phyloP scores from a whole-genome alignment of 2,113 vertebrate species.

The Cynocephalus volans region DNA sequence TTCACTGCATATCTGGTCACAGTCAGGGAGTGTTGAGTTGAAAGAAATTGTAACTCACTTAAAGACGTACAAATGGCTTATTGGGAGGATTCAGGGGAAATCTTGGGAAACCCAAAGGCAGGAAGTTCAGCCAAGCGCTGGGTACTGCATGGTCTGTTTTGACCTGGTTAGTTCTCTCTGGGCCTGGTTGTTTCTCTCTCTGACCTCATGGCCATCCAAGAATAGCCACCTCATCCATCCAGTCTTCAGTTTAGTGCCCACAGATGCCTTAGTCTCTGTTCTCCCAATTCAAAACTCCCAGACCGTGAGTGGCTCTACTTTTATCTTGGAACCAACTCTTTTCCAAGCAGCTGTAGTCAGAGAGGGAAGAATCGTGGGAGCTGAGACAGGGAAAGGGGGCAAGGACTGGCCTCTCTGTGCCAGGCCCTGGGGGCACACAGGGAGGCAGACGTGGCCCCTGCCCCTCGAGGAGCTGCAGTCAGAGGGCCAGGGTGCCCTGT shows the following conservation, averaged over 20 bases:
- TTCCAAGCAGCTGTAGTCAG: neutral
- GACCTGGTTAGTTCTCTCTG: neutral
- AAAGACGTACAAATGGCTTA: neutral
- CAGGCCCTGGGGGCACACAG: neutral
- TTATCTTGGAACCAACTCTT: neutral
- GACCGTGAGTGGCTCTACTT: neutral
- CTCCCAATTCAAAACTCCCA: neutral
- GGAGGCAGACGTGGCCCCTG: neutral
- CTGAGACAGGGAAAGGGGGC: neutral
- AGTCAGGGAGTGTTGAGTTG: neutral
- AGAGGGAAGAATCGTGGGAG: neutral
- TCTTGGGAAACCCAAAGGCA: neutral
- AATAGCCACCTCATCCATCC: neutral
- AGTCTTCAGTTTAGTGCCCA: neutral
- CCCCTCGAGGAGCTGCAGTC: neutral
- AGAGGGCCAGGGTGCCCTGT: neutral
- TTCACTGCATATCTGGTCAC: neutral
- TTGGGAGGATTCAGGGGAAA: neutral
- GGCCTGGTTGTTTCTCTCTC: neutral
- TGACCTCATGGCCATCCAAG: too few relatives aligned
- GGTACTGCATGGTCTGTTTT: neutral
- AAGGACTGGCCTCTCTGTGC: neutral
- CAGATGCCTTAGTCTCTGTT: neutral
- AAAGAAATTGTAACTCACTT: neutral
- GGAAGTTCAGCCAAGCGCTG: neutral